These are phyloP conservation scores for Leucoraja erinaceus DNA, from an alignment of 2,113 vertebrate genomes.

Conservation along the genomic window DNA sequence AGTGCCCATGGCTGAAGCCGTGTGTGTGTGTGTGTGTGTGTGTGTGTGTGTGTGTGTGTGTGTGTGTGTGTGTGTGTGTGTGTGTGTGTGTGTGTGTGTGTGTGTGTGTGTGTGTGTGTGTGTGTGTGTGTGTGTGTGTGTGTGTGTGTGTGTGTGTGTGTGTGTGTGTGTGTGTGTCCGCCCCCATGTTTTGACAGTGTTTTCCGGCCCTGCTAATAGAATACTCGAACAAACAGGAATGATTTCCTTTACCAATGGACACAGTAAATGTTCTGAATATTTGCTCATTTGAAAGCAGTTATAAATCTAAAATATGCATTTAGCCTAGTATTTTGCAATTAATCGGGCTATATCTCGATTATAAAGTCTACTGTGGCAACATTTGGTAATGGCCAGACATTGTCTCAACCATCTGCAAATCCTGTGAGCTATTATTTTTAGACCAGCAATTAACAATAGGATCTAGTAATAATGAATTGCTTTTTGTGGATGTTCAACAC, in stretches of 20 bases:
- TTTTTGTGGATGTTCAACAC: no score
- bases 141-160: no score
- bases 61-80: no score
- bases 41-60: no score
- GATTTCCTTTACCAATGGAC: neutral
- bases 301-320: neutral
- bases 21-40: no score
- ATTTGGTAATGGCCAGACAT: neutral
- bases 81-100: no score
- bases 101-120: no score
- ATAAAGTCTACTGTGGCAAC: neutral
- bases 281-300: neutral
- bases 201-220: neutral
- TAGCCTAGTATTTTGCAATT: neutral
- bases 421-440: neutral
- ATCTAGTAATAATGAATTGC: no score
- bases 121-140: no score
- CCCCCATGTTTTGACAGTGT: no score
- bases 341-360: neutral
- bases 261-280: neutral
- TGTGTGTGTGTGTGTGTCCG: no score
- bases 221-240: neutral
- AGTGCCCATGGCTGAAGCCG: no score
- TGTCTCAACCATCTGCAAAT: neutral
- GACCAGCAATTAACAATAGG: neutral